Base-by-base conservation (phyloP, 2,888 invertebrate species). In the Lordiphosa fenestrarum region DNA sequence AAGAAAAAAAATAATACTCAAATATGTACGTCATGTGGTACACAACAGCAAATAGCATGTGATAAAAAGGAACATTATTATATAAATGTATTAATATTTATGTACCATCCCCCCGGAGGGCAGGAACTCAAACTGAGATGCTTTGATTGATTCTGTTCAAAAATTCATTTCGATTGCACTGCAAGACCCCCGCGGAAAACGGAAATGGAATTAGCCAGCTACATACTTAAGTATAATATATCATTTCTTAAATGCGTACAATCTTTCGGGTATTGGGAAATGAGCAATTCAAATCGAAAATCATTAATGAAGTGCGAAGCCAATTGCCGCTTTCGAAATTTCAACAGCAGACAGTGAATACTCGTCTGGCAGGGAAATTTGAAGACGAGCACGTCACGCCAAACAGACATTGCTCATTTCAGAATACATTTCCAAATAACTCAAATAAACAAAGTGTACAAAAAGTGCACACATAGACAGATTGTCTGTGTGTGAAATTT, bases 241-340 rank as follows among this genome's bases (percentile, higher is more conserved):
- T 48, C 42, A 39, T 57, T 53, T 65, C 50, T 50, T 13, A 61
- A 76, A 76, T 54, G 63, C 65, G 54, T 72, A 56, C 36, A 49
- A 13, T 40, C 19, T 19, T 35, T 38, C 3, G 53, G 37, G 35
- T 49, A 40, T 59, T 61, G 49, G 39, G 57, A 53, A 78, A 64
- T 51, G 42, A 19, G 19, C 35, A 53, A 13, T 39, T n/a, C 13
- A 9, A 23, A 37, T n/a, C 12, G 6, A 23, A 37, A 52, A 10
- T 56, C 68, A 53, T 83, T 80, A 64, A 76, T 83, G 81, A 83
- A 83, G 75, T 76, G 75, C 75, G 81, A 76, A 75, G 81, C 73
- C 69, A 76, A 83, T 80, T 73, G 78, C 54, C 68, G 81, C 47
- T 55, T 62, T 63, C 53, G 46, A 36, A 40, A 62, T 77, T 65